Base-by-base conservation (phyloP, 2,797 vertebrate species). In the Falco columbarius region DNA sequence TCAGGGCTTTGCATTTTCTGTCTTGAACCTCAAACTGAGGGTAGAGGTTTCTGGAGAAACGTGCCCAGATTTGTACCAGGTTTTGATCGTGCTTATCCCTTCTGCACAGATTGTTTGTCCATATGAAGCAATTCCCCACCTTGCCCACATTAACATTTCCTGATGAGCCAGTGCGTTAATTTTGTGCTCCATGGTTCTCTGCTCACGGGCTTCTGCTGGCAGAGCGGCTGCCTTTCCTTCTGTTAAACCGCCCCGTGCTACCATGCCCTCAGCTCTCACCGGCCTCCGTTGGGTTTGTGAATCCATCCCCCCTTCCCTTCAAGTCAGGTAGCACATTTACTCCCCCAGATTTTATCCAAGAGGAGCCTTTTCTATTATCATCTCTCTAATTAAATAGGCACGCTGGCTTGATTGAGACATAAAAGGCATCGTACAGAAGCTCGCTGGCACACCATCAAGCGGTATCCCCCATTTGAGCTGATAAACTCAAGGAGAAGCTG, bases 101-200 rank as follows among this genome's bases (percentile, higher is more conserved):
- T 88, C 89, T 67, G 93, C 93, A 95, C 95, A 94, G 90, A 91
- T 97, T 97, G 93, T 86, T 96, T 96, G 83, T 85, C 94, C 94
- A 84, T 80, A 90, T 95, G 97, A 97, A 97, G 93, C 88, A 94
- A 96, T 95, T 96, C 93, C 95, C 79, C 88, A 72, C 84, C 90
- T 97, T 93, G 89, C 89, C 90, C 87, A 90, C 93, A 96, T 93
- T 94, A 94, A 95, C 92, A 95, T 97, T 97, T 97, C 96, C 96
- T 97, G 96, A 98, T 98, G 97, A 97, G 95, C 90, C 95, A 94
- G 94, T 77, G 96, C 93, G 96, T 95, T 97, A 95, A 97, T 97
- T 97, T 94, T 97, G 96, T 97, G 96, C 87, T 97, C 95, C 58
- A 86, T 86, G 91, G 89, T 96, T 96, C 94, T 97, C 95, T 93